These are phyloP conservation scores for Delphinapterus leucas DNA, from an alignment of 2,113 vertebrate species.

Conservation along the genomic window DNA sequence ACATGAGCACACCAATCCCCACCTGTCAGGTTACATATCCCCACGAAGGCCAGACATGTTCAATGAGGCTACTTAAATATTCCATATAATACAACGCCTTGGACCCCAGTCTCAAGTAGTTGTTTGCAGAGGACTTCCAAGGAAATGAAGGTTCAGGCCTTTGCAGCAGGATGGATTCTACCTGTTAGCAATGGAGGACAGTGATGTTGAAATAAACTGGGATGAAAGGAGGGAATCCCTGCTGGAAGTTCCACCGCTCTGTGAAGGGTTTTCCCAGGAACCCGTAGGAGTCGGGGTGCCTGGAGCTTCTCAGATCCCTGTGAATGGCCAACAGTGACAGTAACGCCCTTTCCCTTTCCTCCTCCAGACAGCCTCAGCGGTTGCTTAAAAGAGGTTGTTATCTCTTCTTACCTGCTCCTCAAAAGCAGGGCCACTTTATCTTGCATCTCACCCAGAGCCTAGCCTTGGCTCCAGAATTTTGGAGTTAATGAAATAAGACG, in stretches of 20 bases:
- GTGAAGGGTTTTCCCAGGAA: background rate
- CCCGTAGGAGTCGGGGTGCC: background rate
- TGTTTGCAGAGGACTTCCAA: constrained; percentile 15
- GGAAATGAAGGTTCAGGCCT: background rate
- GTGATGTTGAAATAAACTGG: background rate
- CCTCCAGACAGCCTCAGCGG: too few relatives aligned
- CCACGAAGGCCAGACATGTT: background rate
- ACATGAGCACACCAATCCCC: background rate
- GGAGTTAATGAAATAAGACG: background rate
- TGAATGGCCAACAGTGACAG: background rate
- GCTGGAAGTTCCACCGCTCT: background rate
- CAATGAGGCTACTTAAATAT: constrained; percentile 12
- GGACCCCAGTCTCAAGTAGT: background rate
- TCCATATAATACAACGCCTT: background rate
- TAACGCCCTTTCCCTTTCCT: background rate
- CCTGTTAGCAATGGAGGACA: background rate
- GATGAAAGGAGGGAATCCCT: background rate
- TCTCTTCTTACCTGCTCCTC: background rate
- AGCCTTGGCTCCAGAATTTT: background rate
- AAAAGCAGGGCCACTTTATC: background rate
- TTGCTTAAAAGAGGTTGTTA: too few relatives aligned
- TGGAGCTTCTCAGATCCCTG: background rate
- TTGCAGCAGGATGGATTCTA: background rate
- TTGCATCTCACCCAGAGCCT: background rate
- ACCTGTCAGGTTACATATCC: background rate